Percentiles rank a stretch among this genome's conserved stretches.
Conservation (phyloP, 2,888 invertebrate genomes). For the Arctia plantaginis region DNA sequence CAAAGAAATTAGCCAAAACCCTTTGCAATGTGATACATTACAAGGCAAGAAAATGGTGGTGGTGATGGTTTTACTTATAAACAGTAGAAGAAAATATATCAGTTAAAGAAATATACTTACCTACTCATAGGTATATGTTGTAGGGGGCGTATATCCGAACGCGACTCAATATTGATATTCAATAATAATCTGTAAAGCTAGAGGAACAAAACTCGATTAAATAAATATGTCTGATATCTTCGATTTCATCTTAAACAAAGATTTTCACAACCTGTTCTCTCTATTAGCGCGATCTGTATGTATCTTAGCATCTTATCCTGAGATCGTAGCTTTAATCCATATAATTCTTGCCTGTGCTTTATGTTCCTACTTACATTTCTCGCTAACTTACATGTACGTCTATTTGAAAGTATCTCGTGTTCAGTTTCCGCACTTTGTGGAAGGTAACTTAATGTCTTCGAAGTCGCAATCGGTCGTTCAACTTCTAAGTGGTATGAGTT, state of each 20-base stretch:
- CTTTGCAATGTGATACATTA: too few relatives aligned
- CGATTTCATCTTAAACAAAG: slow-evolving; percentile 14
- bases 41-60: too few relatives aligned
- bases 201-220: not conserved
- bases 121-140: too few relatives aligned
- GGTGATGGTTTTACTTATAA: too few relatives aligned
- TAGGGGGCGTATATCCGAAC: not conserved
- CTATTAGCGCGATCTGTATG: slow-evolving; percentile 43
- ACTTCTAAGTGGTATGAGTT: slow-evolving; percentile 46
- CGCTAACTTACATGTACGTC: slow-evolving; percentile 12
- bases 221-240: not conserved
- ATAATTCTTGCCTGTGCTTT: slow-evolving; percentile 31
- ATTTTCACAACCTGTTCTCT: slow-evolving; percentile 42
- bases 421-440: slow-evolving; percentile 56
- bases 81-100: too few relatives aligned
- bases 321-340: slow-evolving; percentile 45
- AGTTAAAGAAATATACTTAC: too few relatives aligned
- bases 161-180: not conserved
- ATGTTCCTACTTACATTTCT: slow-evolving; percentile 6
- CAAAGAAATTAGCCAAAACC: too few relatives aligned
- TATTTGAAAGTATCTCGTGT: slow-evolving; percentile 56
- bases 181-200: not conserved
- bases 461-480: slow-evolving; percentile 65
- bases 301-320: slow-evolving; percentile 47
- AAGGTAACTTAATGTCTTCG: slow-evolving; percentile 38